Evolutionary conservation across 2,797 vertebrate genomes (phyloP).

Genomic region (Chloroceryle inda): DNA sequence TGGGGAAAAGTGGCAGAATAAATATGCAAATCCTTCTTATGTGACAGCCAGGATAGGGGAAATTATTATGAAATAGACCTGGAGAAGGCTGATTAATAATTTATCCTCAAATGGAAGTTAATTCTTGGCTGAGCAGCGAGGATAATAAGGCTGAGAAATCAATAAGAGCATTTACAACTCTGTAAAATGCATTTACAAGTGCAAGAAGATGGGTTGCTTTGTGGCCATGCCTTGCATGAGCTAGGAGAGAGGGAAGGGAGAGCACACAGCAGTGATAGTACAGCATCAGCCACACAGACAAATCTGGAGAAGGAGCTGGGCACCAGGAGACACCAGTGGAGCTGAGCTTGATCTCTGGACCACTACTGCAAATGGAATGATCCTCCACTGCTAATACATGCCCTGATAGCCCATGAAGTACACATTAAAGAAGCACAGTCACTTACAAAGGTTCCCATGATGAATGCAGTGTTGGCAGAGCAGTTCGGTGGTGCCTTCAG

Average conservation of each 20-base stretch:
- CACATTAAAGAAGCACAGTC: neutral
- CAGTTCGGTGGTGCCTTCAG: neutral
- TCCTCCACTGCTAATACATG: neutral
- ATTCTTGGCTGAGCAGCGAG: conserved; percentile 60
- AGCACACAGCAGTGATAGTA: neutral
- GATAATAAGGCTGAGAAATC: conserved; percentile 70
- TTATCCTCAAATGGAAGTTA: conserved; percentile 71
- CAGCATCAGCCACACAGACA: fast-evolving
- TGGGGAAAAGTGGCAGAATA: conserved; percentile 69
- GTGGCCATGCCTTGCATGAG: conserved; percentile 22
- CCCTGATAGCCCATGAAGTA: neutral
- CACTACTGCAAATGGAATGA: neutral
- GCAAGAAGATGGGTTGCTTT: conserved; percentile 61
- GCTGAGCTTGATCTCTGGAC: neutral
- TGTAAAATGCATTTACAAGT: conserved; percentile 68
- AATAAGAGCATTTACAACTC: conserved; percentile 75
- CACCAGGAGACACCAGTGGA: neutral
- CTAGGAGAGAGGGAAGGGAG: neutral
- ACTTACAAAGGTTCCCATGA: neutral
- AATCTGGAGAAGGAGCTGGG: neutral
- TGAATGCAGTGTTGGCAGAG: neutral
- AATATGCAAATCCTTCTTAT: conserved; percentile 73
- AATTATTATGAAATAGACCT: conserved; percentile 68
- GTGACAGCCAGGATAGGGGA: conserved; percentile 61
- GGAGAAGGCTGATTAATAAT: conserved; percentile 74